These are phyloP conservation scores for Lysandra coridon DNA, from an alignment of 2,888 invertebrate genomes.

Conservation along the genomic window DNA sequence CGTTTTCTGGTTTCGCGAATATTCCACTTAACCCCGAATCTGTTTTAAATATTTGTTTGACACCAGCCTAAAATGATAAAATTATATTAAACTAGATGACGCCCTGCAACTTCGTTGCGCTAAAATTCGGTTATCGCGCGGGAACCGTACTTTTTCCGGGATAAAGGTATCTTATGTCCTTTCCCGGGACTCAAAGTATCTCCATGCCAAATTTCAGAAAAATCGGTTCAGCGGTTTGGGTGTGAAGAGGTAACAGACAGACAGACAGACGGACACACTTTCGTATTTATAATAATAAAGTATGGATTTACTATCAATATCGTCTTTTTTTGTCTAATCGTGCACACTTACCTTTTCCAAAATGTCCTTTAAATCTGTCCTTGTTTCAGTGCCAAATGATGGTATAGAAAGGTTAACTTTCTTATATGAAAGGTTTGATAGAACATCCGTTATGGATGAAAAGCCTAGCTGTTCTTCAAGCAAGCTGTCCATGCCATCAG, in stretches of 20 bases:
- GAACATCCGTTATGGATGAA: slow-evolving; percentile 27
- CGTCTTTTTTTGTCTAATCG: background rate
- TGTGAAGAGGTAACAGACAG: no score
- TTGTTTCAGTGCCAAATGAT: slow-evolving; percentile 33
- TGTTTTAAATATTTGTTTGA: slow-evolving; percentile 46
- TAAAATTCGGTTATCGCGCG: no score
- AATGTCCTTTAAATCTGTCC: slow-evolving; percentile 34
- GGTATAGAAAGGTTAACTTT: slow-evolving; percentile 35
- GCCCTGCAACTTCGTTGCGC: no score
- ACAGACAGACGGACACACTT: no score
- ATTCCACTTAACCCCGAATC: slow-evolving; percentile 48
- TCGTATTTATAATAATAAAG: no score
- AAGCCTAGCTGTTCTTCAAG: slow-evolving; percentile 32
- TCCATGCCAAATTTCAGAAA: no score
- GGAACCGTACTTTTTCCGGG: no score
- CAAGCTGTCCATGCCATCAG: slow-evolving; percentile 34
- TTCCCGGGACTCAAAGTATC: no score
- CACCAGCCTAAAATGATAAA: slow-evolving; percentile 44
- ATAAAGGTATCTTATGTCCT: no score
- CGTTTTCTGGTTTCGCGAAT: slow-evolving; percentile 41
- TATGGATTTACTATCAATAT: background rate
- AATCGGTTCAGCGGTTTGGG: no score
- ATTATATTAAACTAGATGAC: background rate
- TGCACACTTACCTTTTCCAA: slow-evolving; percentile 1
- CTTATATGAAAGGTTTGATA: background rate